Base-by-base conservation (phyloP, 2,797 vertebrate species). In the Anomalospiza imberbis region DNA sequence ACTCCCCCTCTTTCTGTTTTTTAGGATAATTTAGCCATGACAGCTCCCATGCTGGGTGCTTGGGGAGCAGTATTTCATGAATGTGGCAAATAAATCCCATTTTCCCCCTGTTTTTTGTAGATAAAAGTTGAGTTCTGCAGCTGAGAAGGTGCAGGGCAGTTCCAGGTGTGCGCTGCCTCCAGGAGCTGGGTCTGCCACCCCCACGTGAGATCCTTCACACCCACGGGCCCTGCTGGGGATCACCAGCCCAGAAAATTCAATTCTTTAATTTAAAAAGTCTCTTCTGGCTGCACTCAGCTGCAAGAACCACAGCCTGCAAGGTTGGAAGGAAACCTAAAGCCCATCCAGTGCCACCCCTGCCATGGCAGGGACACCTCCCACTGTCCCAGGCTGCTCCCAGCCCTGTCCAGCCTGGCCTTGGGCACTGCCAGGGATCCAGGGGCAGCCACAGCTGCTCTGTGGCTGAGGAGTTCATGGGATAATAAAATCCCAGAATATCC, bases 171-270 rank as follows among this genome's bases (percentile, higher is more conserved):
- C 4, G 5, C 55, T 17, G 29, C 66, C 65, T 55, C 6, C 0
- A 22, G 26, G n/a, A 34, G 12, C 22, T 47, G 19, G 12, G 53
- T 34, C 47, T 92, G 74, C 50, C 61, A 29, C 9, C 55, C 22
- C 1, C 0, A 13, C 8, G 0, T 9, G 14, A 14, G 4, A 31
- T 0, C 1, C 29, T 60, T 36, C 66, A n/a, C 42, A 17, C 3
- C 4, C 15, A 15, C 9, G 24, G 44, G 19, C 63, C 34, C 77
- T 67, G 29, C 29, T 79, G 34, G 63, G 42, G 6, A n/a, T 48
- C 76, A 57, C 44, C 63, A 40, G 63, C 61, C 40, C 85, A 83
- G 55, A 50, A 83, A 40, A 6, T 5, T 19, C 3, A 9, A 28
- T 24, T 61, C 11, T 34, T 68, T 40, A 4, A 66, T 55, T 36